Base-by-base conservation (phyloP, 1,140 invertebrate species). In the Brachionus angularis region DNA sequence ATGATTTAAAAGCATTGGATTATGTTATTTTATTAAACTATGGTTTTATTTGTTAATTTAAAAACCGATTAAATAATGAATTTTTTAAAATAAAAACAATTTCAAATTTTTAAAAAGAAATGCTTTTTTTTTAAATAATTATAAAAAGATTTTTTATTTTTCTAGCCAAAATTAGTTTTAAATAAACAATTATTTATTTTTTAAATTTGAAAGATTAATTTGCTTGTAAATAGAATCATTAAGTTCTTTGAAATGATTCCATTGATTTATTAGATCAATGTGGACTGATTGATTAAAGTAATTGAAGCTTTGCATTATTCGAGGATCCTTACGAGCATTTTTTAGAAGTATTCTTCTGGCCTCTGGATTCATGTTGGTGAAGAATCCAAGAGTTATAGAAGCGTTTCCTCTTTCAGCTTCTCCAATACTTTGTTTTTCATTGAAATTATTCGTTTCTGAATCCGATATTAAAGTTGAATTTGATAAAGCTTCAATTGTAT, bases 241-340 rank as follows among this genome's bases (percentile, higher is more conserved):
- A 14, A 55, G 29, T 33, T 55, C 52, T 18, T 55, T 55, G 21
- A 34, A 36, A 33, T 64, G 61, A n/a, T 64, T 47, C 61, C 61
- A 64, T 27, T 47, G 39, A 7, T 12, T 44, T 5, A 64, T 2
- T 25, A 64, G 10, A 47, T 64, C 61, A 29, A 10, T 4, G 33
- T 64, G 34, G 18, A 64, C 18, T 5, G 21, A 16, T 25, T 39
- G 21, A 47, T 64, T 64, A 18, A 44, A 47, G 21, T 39, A 33
- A 0, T 23, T 23, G 25, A 64, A n/a, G 3, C 3, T 18, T 1
- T 64, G 18, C 39, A 64, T 31, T 7, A 64, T 23, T 12, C 27
- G 1, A 4, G 61, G 39, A 42, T 64, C 34, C 12, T 64, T 18
- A n/a, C 61, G 34, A 0, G 61, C 61, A 10, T 31, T 5, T 25